Conservation (phyloP, 2,113 vertebrate genomes). For the Axis porcinus region DNA sequence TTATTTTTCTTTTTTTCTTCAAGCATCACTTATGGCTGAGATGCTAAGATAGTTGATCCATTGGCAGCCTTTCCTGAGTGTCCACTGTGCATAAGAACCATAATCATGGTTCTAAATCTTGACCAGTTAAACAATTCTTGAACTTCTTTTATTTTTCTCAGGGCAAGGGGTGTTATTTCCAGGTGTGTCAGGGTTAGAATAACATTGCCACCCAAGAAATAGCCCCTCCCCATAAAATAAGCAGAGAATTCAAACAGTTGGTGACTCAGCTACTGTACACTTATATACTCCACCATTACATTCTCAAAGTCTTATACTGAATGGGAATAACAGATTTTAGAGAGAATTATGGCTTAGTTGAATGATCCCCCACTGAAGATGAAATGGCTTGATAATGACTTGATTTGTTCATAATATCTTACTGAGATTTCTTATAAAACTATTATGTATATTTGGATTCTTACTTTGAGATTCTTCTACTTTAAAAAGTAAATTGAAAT, state of each 20-base stretch:
- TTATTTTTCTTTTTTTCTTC: background rate
- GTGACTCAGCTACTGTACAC: constrained; percentile 49
- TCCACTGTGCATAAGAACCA: background rate
- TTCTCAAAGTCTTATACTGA: background rate
- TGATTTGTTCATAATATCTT: background rate
- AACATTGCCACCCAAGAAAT: constrained; percentile 49
- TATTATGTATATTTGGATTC: background rate
- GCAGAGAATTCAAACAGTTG: constrained; percentile 36
- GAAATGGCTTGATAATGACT: background rate
- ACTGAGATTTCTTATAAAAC: background rate
- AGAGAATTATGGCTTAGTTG: background rate
- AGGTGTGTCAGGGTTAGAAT: constrained; percentile 21
- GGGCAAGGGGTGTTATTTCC: background rate
- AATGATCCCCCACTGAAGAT: background rate
- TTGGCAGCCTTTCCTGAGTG: background rate
- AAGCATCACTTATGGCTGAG: background rate
- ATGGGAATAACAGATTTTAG: background rate
- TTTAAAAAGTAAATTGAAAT: constrained; percentile 12
- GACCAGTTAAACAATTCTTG: constrained; percentile 24
- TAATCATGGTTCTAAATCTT: constrained; percentile 33
- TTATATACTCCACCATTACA: constrained; percentile 42
- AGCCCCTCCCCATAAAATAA: constrained; percentile 26
- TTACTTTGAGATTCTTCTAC: background rate
- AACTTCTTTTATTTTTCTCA: background rate
- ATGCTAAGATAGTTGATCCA: background rate